These are phyloP conservation scores for Eulithis prunata DNA, from an alignment of 2,888 invertebrate species.

Conservation along the genomic window DNA sequence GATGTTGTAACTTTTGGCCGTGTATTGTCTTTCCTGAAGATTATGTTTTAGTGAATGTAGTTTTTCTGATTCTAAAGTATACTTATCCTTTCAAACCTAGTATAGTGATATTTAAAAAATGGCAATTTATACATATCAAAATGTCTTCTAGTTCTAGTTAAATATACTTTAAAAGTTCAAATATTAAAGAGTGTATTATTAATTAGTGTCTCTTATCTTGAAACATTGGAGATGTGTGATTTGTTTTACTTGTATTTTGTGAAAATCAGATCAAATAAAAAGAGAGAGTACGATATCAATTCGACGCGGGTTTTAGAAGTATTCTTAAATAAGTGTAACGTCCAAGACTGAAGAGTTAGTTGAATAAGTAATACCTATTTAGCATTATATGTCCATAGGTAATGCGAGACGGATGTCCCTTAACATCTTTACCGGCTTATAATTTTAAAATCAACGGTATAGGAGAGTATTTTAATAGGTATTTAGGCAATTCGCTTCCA, in stretches of 20 bases:
- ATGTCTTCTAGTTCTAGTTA: slow-evolving; percentile 44
- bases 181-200: slow-evolving; percentile 45
- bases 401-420: slow-evolving; percentile 64
- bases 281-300: slow-evolving; percentile 63
- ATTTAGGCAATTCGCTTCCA: slow-evolving; percentile 72
- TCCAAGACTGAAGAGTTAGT: slow-evolving; percentile 84
- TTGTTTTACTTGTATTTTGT: slow-evolving; percentile 44
- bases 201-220: slow-evolving; percentile 39
- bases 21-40: slow-evolving; percentile 68
- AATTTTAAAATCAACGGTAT: slow-evolving; percentile 43
- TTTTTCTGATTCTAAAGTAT: slow-evolving; percentile 69
- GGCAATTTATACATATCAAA: slow-evolving; percentile 46
- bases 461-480: slow-evolving; percentile 45
- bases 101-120: slow-evolving; percentile 38
- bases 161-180: slow-evolving; percentile 46
- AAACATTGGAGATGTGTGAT: slow-evolving; percentile 48
- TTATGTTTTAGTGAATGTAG: slow-evolving; percentile 70
- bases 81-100: slow-evolving; percentile 45
- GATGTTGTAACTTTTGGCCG: slow-evolving; percentile 73
- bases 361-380: slow-evolving; percentile 81
- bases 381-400: slow-evolving; percentile 82
- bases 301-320: slow-evolving; percentile 82
- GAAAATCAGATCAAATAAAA: slow-evolving; percentile 34
- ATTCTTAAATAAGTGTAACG: slow-evolving; percentile 83
- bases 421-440: slow-evolving; percentile 48